Conservation (phyloP, 2,113 vertebrate species). For the Gnathochromis pfefferi region DNA sequence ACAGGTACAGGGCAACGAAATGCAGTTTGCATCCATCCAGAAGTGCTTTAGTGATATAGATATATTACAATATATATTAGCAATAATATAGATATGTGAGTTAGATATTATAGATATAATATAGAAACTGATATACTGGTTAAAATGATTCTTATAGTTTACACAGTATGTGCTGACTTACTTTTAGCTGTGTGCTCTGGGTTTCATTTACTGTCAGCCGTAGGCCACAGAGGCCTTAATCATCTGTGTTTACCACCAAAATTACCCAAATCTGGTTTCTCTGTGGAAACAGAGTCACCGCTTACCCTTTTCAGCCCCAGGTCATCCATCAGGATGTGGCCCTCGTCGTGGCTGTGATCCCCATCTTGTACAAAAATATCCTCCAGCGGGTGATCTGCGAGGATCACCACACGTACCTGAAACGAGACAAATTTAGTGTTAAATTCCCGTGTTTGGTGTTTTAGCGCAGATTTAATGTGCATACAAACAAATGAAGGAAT, state of each 20-base stretch:
- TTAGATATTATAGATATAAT: too few species aligned
- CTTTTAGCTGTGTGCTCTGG: background rate
- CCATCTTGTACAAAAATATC: constrained; percentile 79
- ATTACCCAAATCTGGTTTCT: background rate
- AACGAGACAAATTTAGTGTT: background rate
- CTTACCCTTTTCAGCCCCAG: constrained; percentile 86
- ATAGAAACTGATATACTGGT: background rate
- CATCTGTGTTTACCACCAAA: background rate
- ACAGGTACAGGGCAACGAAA: too few species aligned
- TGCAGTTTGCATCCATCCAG: too few species aligned
- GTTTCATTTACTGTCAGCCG: background rate
- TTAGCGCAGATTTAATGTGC: background rate
- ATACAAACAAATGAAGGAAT: background rate
- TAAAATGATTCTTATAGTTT: background rate
- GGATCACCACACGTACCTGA: constrained; percentile 89
- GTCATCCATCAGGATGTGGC: constrained; percentile 88
- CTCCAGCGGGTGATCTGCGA: constrained; percentile 75
- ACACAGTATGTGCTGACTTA: background rate
- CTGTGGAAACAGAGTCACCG: background rate
- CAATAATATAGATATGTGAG: too few species aligned
- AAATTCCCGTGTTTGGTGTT: background rate
- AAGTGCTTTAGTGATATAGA: too few species aligned
- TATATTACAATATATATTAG: too few species aligned
- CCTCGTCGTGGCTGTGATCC: constrained; percentile 70
- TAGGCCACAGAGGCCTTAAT: background rate